These are phyloP conservation scores for Ia io DNA, from an alignment of 2,113 vertebrate species.

Conservation along the genomic window DNA sequence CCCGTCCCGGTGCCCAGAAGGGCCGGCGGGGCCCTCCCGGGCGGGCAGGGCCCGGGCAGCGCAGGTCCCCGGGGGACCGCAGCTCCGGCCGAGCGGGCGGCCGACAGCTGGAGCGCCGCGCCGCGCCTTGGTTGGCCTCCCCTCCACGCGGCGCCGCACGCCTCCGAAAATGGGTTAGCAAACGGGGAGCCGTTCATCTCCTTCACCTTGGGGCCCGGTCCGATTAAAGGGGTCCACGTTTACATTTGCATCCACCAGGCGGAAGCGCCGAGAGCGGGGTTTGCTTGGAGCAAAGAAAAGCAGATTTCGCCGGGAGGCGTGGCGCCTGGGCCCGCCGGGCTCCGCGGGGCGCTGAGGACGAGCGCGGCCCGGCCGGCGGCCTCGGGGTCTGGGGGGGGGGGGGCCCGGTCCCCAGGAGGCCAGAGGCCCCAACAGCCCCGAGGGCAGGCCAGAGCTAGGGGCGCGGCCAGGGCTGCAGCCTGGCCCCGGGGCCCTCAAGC, in stretches of 20 bases:
- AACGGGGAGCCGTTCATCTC: slow-evolving; percentile 92
- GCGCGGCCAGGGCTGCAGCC: neutral
- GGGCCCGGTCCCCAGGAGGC: neutral
- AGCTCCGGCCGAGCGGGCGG: neutral
- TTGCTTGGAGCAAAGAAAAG: slow-evolving; percentile 82
- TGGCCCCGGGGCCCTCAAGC: neutral
- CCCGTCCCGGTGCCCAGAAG: neutral
- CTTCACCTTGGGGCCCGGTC: slow-evolving; percentile 96
- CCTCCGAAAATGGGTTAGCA: slow-evolving; percentile 92
- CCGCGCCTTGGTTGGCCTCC: slow-evolving; percentile 83
- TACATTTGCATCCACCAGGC: slow-evolving; percentile 93
- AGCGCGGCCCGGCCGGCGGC: neutral
- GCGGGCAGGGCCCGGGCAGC: neutral
- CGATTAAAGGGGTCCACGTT: slow-evolving; percentile 97
- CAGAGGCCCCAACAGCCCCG: neutral
- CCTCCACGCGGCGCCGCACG: slow-evolving; percentile 84
- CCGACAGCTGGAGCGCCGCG: neutral
- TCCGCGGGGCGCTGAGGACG: slow-evolving; percentile 39
- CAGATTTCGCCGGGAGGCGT: slow-evolving; percentile 72
- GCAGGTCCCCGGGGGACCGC: neutral
- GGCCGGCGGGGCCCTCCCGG: neutral
- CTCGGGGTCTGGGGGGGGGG: neutral
- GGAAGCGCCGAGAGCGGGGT: slow-evolving; percentile 82
- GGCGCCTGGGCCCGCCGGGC: slow-evolving; percentile 62
- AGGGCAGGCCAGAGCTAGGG: neutral